Percentiles rank a stretch among this genome's conserved stretches.
Conservation (phyloP, 2,113 vertebrate species). For the Siphamia tubifer region DNA sequence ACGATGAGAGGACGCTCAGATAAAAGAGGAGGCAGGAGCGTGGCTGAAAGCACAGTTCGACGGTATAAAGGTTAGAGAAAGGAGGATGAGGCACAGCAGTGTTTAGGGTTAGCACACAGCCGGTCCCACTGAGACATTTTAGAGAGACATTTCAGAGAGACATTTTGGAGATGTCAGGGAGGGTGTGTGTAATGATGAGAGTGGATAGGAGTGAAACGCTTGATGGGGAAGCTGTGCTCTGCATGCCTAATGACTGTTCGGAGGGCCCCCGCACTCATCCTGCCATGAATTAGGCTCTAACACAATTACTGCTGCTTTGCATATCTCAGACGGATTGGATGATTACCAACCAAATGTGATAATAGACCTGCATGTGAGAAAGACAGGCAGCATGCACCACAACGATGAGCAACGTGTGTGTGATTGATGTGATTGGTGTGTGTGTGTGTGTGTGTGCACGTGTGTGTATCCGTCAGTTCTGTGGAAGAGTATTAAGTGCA, state of each 20-base stretch:
- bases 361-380: constrained; percentile 68
- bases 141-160: constrained; percentile 64
- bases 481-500: constrained; percentile 35
- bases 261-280: constrained; percentile 59
- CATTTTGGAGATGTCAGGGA: constrained; percentile 61
- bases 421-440: not conserved
- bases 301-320: constrained; percentile 77
- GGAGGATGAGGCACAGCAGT: constrained; percentile 45
- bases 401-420: not conserved
- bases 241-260: constrained; percentile 72
- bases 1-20: constrained; percentile 35
- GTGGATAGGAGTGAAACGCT: constrained; percentile 58
- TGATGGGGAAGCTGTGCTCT: constrained; percentile 66
- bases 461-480: constrained; percentile 4
- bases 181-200: constrained; percentile 64
- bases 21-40: constrained; percentile 36
- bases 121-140: constrained; percentile 59
- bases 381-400: constrained; percentile 30
- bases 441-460: not conserved
- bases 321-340: constrained; percentile 76
- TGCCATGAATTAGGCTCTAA: constrained; percentile 70
- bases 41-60: not conserved
- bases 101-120: constrained; percentile 50
- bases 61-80: constrained; percentile 41
- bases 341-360: constrained; percentile 75